A percentile compares a stretch with the other conserved stretches of the same genome.
Conservation (phyloP, 2,113 vertebrate species). For the Opisthocomus hoazin region DNA sequence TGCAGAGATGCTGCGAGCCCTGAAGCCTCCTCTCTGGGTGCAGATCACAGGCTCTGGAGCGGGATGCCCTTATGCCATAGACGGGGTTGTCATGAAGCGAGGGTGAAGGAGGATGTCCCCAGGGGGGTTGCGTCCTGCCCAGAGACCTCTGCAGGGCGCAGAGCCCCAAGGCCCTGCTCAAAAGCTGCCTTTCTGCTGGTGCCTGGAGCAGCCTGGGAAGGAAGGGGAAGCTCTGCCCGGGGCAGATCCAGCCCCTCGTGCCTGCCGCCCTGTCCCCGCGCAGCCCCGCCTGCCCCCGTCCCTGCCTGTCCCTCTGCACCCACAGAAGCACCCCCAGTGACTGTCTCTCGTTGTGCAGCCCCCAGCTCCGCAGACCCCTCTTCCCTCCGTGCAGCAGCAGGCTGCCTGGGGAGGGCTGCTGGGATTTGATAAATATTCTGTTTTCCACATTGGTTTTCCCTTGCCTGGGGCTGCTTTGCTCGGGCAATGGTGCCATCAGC, state of each 20-base stretch:
- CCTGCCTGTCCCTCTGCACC: neutral
- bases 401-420: neutral
- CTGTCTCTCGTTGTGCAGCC: neutral
- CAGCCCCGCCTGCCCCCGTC: neutral
- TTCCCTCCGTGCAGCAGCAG: neutral
- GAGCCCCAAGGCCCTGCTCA: neutral
- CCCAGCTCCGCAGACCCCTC: neutral
- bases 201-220: neutral
- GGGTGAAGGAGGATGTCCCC: neutral
- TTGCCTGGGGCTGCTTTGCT: neutral
- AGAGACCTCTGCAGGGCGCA: fast-evolving
- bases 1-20: neutral
- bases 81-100: neutral
- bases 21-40: neutral
- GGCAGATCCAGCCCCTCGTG: neutral
- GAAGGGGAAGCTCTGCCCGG: fast-evolving
- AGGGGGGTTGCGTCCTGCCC: neutral
- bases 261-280: fast-evolving
- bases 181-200: neutral
- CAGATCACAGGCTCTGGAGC: neutral
- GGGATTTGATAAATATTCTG: neutral
- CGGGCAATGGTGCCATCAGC: neutral
- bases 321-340: neutral
- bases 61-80: neutral
- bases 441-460: neutral